Evolutionary conservation across 2,113 vertebrate genomes (phyloP).

Genomic region (Antennarius striatus): DNA sequence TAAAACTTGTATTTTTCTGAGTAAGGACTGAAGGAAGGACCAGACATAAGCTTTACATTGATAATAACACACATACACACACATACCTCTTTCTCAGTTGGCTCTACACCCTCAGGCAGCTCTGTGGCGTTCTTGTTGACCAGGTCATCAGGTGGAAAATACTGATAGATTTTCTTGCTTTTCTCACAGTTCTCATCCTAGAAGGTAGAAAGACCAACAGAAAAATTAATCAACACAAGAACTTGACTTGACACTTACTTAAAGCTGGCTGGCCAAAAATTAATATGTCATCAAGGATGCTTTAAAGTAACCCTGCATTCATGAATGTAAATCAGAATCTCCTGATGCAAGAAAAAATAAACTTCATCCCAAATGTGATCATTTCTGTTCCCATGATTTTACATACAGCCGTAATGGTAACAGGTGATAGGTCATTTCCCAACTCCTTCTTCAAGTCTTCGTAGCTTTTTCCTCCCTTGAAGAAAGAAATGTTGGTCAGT

Average conservation of each 20-base stretch:
- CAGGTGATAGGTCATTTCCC: constrained; percentile 69
- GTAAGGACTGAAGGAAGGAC: too few relatives aligned
- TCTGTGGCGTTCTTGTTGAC: constrained; percentile 75
- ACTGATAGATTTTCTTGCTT: constrained; percentile 7
- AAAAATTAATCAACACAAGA: background rate
- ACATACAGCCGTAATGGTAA: constrained; percentile 72
- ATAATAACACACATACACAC: background rate
- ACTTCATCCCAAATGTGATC: background rate
- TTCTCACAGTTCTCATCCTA: constrained; percentile 48
- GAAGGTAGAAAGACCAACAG: background rate
- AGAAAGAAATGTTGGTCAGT: constrained; percentile 23
- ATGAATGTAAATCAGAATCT: too few relatives aligned
- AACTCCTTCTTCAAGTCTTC: constrained; percentile 86
- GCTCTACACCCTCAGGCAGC: constrained; percentile 84
- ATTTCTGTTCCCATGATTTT: background rate
- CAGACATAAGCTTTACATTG: background rate
- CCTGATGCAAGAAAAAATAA: too few relatives aligned
- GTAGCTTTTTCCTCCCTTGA: constrained; percentile 86
- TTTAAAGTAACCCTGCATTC: too few relatives aligned
- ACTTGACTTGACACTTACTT: background rate
- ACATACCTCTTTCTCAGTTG: constrained; percentile 83
- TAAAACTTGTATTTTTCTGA: background rate
- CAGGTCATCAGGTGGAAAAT: constrained; percentile 76
- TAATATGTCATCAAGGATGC: too few relatives aligned
- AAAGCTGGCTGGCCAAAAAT: background rate